Evolutionary conservation across 1,140 invertebrate genomes (phyloP), one percentile per base, ranked within the genome.

Genomic region (Latrodectus geometricus): DNA sequence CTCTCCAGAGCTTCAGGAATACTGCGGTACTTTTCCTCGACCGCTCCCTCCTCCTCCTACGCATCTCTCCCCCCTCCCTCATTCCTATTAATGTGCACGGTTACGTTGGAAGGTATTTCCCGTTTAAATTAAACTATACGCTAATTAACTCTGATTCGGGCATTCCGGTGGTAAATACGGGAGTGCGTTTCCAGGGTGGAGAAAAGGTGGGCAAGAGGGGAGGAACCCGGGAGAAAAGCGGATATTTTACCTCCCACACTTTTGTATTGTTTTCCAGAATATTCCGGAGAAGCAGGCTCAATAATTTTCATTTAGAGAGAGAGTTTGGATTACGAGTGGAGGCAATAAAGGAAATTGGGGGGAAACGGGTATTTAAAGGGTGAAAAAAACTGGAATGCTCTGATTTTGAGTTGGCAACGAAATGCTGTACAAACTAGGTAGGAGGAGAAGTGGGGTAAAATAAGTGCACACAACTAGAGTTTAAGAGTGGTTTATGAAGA

Each of bases 401-500:
- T 17, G 17, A 17, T 61, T 61, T 61, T 61, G 17, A 17, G 11
- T 14, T 61, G 54, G 11, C 54, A 11, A 61, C 54, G 17, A 14
- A 61, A 35, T 35, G 35, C 35, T 35, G 35, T 35, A 17, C 54
- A 61, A 61, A 61, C 11, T 61, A 17, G 54, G 54, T 17, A 14
- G 17, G 54, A 61, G 54, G 17, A 61, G 54, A 61, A 61, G 54
- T 11, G 17, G 54, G 54, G 17, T 61, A 17, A 61, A 61, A 61
- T 61, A 61, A 61, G 54, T 61, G 54, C 17, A 61, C 17, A 14
- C 54, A 14, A 17, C 35, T 35, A 61, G 65, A 79, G 77, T 79
- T 79, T 68, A 79, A 69, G 77, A 79, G 23, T 79, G 56, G 77
- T 79, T 66, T 79, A 79, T 79, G 65, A 79, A 79, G 77, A 79